Evolutionary conservation across 2,888 invertebrate species (phyloP).

Genomic region (Coelopa pilipes): DNA sequence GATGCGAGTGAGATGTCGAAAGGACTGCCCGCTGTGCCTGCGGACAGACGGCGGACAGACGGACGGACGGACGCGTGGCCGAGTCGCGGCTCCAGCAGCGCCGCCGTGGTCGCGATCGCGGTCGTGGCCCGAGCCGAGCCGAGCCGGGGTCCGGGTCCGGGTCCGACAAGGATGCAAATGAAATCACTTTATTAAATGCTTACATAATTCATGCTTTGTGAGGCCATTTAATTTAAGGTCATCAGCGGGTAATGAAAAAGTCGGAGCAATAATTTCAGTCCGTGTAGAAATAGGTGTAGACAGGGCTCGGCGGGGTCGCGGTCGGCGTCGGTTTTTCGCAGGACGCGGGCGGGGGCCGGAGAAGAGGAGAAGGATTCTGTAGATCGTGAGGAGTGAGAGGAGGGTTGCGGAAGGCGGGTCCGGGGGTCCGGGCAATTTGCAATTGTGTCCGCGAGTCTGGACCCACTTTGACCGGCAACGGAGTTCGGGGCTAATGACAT

Average conservation of each 20-base stretch:
- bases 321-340: background rate
- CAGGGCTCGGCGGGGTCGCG: conserved; percentile 46
- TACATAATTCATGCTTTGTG: conserved; percentile 62
- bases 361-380: background rate
- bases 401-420: too few species aligned
- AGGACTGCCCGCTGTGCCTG: conserved; percentile 35
- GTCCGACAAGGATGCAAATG: conserved; percentile 56
- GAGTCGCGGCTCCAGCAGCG: background rate
- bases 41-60: too few species aligned
- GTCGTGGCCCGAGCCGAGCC: background rate
- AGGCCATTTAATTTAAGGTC: conserved; percentile 63
- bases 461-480: too few species aligned
- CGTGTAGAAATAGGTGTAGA: conserved; percentile 61
- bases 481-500: too few species aligned
- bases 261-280: conserved; percentile 58
- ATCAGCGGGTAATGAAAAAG: conserved; percentile 58
- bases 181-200: conserved; percentile 64
- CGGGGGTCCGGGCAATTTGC: too few species aligned
- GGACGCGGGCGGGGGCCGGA: background rate
- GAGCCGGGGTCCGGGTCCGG: conserved; percentile 9
- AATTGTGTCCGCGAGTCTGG: too few species aligned
- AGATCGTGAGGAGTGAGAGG: too few species aligned
- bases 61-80: too few species aligned
- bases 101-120: conserved; percentile 8
- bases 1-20: conserved; percentile 37